Conservation (phyloP, 2,797 vertebrate species). For the Pseudochirops corinnae region DNA sequence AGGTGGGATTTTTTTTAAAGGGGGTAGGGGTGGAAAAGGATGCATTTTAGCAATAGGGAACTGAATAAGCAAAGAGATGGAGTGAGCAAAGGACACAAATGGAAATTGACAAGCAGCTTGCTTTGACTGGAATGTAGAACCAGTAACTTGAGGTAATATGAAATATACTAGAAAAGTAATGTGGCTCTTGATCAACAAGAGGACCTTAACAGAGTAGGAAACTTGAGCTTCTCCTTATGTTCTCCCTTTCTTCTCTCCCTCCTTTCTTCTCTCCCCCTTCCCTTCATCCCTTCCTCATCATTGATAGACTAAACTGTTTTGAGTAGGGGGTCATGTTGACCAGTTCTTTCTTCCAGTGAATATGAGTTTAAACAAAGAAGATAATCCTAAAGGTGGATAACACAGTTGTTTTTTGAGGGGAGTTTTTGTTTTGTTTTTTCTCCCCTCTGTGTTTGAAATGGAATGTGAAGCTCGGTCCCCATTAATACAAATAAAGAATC, state of each 20-base stretch:
- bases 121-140: neutral
- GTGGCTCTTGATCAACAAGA: neutral
- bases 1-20: neutral
- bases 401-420: neutral
- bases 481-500: neutral
- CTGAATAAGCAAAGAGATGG: neutral
- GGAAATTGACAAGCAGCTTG: neutral
- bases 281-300: neutral
- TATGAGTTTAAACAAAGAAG: neutral
- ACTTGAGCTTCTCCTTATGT: neutral
- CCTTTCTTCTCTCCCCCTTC: neutral
- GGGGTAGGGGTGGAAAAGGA: neutral
- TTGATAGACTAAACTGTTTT: neutral
- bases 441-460: neutral
- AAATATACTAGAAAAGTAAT: neutral
- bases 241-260: neutral
- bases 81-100: neutral
- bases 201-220: neutral
- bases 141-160: neutral
- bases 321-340: neutral
- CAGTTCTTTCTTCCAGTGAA: neutral
- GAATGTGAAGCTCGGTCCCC: neutral
- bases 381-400: neutral
- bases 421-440: too few relatives aligned
- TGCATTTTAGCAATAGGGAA: neutral